Conservation (phyloP, 2,888 invertebrate genomes). For the Magallana nippona region DNA sequence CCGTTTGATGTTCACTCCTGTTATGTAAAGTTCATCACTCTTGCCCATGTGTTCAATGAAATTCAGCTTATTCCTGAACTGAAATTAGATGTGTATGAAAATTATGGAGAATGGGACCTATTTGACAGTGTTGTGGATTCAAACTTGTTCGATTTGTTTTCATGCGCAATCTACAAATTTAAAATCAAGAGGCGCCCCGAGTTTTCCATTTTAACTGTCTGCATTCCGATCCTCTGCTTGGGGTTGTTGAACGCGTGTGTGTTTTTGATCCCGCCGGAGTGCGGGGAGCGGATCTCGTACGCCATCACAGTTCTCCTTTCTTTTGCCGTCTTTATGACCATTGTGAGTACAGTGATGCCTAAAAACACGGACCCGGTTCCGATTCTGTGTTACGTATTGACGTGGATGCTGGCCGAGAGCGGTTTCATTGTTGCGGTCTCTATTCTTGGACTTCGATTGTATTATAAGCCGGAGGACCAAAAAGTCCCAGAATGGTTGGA, state of each 20-base stretch:
- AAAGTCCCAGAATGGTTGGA: slow-evolving; percentile 32
- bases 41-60: slow-evolving; percentile 29
- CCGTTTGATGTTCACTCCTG: slow-evolving; percentile 45
- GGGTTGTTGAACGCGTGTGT: slow-evolving; percentile 45
- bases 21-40: slow-evolving; percentile 28
- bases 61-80: slow-evolving; percentile 22
- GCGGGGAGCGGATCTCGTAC: slow-evolving; percentile 46
- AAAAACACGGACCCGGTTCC: slow-evolving; percentile 48
- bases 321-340: slow-evolving; percentile 48
- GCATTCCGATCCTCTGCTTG: slow-evolving; percentile 43
- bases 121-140: slow-evolving; percentile 7
- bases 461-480: slow-evolving; percentile 19
- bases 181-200: slow-evolving; percentile 42
- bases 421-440: slow-evolving; percentile 38
- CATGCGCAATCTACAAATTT: slow-evolving; percentile 34
- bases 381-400: slow-evolving; percentile 42
- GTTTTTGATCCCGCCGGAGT: slow-evolving; percentile 42
- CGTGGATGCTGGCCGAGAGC: slow-evolving; percentile 41
- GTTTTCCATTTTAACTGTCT: slow-evolving; percentile 42
- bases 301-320: slow-evolving; percentile 47
- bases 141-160: slow-evolving; percentile 37
- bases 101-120: slow-evolving; percentile 43
- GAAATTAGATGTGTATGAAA: slow-evolving; percentile 37
- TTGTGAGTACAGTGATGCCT: slow-evolving; percentile 45
- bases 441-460: slow-evolving; percentile 36